Conservation (phyloP, 64 coral and sea anemone genomes). For the Pachyseris speciosa region DNA sequence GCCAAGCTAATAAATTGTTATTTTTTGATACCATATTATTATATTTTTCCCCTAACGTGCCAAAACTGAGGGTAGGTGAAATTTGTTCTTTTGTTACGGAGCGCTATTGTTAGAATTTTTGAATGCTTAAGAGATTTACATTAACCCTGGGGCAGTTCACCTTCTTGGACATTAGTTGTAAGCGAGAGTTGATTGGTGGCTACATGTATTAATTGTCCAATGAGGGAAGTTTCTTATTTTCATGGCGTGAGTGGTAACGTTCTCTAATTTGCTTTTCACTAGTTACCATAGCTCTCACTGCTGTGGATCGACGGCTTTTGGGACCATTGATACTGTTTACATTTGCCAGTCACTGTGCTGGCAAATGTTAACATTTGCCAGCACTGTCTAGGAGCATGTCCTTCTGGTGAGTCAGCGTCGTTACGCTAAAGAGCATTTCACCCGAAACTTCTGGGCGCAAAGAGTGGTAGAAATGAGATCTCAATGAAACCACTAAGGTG, state of each 20-base stretch:
- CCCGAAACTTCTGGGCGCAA: slow-evolving; percentile 12
- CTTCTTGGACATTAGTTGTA: background rate
- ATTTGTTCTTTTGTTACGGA: background rate
- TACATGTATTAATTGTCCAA: background rate
- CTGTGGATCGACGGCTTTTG: background rate
- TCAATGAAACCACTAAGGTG: background rate
- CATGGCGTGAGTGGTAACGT: background rate
- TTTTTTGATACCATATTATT: too few relatives aligned
- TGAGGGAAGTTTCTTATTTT: background rate
- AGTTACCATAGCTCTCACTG: background rate
- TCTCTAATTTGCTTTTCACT: background rate
- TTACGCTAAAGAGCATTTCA: slow-evolving; percentile 1
- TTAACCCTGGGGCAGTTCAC: background rate
- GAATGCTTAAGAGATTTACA: too few relatives aligned
- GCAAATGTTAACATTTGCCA: too few relatives aligned
- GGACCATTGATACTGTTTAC: background rate
- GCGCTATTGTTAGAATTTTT: background rate
- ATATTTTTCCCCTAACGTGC: too few relatives aligned
- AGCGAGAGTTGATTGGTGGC: background rate
- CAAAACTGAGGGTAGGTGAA: too few relatives aligned
- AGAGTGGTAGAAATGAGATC: background rate
- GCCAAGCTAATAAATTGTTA: too few relatives aligned
- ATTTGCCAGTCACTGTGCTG: background rate
- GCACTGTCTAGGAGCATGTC: background rate
- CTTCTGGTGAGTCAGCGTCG: background rate